Percentiles rank a stretch among this genome's conserved stretches.
These are phyloP conservation scores for Clamator glandarius DNA, from an alignment of 2,797 vertebrate species.

Conservation along the genomic window DNA sequence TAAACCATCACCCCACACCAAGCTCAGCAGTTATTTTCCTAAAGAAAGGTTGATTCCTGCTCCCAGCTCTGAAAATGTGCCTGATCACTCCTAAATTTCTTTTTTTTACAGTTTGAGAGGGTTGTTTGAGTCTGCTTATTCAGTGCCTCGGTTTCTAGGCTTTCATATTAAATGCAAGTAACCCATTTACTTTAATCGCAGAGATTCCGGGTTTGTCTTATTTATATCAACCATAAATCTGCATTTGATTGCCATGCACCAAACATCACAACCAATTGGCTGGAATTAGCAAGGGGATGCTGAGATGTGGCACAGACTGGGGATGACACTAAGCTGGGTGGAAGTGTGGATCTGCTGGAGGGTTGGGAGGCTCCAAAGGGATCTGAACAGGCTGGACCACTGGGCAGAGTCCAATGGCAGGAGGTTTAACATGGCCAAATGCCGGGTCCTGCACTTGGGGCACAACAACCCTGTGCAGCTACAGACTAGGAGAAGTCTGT, in stretches of 20 bases:
- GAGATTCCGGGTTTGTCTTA: neutral
- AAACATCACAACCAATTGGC: neutral
- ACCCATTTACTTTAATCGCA: neutral
- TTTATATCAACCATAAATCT: neutral
- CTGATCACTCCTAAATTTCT: neutral
- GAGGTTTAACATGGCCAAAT: too few relatives aligned
- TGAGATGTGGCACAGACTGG: accelerated
- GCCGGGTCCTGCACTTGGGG: too few relatives aligned
- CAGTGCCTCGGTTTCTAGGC: neutral
- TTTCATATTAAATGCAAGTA: neutral
- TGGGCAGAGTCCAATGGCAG: too few relatives aligned
- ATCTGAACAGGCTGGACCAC: too few relatives aligned
- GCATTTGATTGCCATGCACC: neutral
- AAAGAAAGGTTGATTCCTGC: neutral
- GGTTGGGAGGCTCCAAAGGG: too few relatives aligned
- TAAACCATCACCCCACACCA: neutral
- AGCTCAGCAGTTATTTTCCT: neutral
- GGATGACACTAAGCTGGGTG: too few relatives aligned
- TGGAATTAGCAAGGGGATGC: neutral
- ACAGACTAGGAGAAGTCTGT: too few relatives aligned
- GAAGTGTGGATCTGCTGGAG: too few relatives aligned
- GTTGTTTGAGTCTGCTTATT: neutral
- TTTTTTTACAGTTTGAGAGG: neutral
- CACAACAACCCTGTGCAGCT: too few relatives aligned
- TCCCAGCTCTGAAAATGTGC: neutral